Evolutionary conservation across 2,113 vertebrate genomes (phyloP).

Genomic region (Charina bottae): DNA sequence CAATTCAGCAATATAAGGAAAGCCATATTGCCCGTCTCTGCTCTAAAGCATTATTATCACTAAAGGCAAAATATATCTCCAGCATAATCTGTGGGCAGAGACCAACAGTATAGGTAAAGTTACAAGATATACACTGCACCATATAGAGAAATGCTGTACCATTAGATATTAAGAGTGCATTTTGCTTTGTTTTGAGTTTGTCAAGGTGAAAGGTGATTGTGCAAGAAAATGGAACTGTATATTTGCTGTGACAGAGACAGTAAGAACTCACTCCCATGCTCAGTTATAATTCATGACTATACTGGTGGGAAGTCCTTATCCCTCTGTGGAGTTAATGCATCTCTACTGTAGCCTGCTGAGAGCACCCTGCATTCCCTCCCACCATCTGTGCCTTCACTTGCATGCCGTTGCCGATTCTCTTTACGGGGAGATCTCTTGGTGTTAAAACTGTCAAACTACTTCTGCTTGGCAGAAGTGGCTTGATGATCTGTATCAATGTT

Average conservation of each 20-base stretch:
- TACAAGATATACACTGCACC: conserved; percentile 19
- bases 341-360: conserved; percentile 81
- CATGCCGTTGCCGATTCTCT: conserved; percentile 43
- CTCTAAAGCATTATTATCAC: not conserved
- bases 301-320: conserved; percentile 78
- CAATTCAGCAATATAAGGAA: not conserved
- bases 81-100: not conserved
- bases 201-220: conserved; percentile 77
- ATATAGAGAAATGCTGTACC: conserved; percentile 58
- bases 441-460: conserved; percentile 62
- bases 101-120: not conserved
- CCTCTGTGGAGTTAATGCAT: conserved; percentile 82
- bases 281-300: conserved; percentile 85
- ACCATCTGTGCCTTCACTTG: conserved; percentile 76
- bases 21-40: too few species aligned
- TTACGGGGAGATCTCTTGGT: conserved; percentile 65
- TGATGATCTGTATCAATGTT: conserved; percentile 60
- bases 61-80: conserved; percentile 12
- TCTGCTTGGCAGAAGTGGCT: conserved; percentile 67
- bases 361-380: conserved; percentile 78
- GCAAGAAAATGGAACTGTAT: conserved; percentile 76
- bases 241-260: conserved; percentile 76
- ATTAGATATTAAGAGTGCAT: conserved; percentile 71
- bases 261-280: conserved; percentile 74
- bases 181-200: conserved; percentile 71